Evolutionary conservation across 1,140 invertebrate genomes (phyloP).

Genomic region (Tribolium castaneum): DNA sequence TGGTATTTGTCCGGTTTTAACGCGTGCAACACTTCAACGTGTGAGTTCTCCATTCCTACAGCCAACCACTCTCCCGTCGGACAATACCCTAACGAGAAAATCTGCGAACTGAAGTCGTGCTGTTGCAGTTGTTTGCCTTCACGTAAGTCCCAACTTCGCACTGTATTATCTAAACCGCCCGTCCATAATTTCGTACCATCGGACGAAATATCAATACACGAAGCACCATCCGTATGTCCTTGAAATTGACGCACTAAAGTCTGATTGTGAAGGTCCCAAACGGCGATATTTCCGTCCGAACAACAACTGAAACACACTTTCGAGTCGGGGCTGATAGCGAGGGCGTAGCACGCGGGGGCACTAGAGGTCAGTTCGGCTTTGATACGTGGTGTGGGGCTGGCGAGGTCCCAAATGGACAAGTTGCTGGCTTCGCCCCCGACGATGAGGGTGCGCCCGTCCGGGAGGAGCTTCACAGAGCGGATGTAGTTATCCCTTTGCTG

Average conservation of each 20-base stretch:
- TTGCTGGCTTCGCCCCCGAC: conserved; percentile 93
- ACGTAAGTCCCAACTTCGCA: conserved; percentile 91
- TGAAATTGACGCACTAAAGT: conserved; percentile 91
- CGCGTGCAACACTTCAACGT: conserved; percentile 96
- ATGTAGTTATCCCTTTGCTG: conserved; percentile 90
- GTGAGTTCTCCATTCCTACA: conserved; percentile 99
- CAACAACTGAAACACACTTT: conserved; percentile 98
- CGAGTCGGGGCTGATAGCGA: conserved; percentile 90
- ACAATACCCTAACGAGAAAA: conserved; percentile 96
- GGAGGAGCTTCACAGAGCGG: conserved; percentile 88
- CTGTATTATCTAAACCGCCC: conserved; percentile 95
- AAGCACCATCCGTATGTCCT: conserved; percentile 95
- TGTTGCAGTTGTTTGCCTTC: conserved; percentile 90
- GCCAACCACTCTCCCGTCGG: conserved; percentile 98
- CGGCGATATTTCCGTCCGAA: conserved; percentile 96
- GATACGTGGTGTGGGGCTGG: conserved; percentile 86
- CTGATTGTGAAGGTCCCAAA: conserved; percentile 97
- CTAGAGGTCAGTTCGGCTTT: conserved; percentile 94
- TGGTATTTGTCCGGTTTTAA: conserved; percentile 97
- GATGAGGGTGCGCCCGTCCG: conserved; percentile 90
- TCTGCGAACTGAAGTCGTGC: conserved; percentile 90
- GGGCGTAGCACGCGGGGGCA: conserved; percentile 91
- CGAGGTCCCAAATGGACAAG: conserved; percentile 91
- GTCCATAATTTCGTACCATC: conserved; percentile 97
- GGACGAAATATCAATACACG: conserved; percentile 95